These are phyloP conservation scores for Lasiurus borealis DNA, from an alignment of 2,113 vertebrate genomes.

Conservation along the genomic window DNA sequence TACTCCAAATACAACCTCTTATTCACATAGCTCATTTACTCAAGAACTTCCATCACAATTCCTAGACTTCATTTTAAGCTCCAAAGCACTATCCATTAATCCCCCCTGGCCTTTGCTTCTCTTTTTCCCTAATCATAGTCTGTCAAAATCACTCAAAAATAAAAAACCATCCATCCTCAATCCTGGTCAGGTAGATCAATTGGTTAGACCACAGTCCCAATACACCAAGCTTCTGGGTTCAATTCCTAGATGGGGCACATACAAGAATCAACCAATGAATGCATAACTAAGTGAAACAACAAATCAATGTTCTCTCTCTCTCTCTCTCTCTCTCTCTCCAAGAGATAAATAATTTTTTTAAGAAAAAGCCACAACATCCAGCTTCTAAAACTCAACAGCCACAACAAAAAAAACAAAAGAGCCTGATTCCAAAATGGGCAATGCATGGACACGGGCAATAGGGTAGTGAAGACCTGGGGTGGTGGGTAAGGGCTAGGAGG, in stretches of 20 bases:
- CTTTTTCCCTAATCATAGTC: constrained; percentile 25
- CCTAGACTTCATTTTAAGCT: constrained; percentile 15
- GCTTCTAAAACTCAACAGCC: background rate
- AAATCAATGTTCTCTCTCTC: background rate
- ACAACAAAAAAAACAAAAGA: background rate
- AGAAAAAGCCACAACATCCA: background rate
- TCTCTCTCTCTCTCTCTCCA: background rate
- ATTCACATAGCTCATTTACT: background rate
- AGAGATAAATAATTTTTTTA: background rate
- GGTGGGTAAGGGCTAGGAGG: no score
- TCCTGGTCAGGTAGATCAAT: background rate
- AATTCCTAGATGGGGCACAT: background rate
- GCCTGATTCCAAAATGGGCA: background rate
- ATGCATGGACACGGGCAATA: background rate
- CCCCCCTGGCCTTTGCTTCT: background rate
- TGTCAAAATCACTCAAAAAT: constrained; percentile 60
- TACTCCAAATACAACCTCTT: constrained; percentile 31
- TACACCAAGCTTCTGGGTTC: background rate
- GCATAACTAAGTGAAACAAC: background rate
- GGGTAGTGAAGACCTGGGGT: no score
- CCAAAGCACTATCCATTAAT: constrained; percentile 15
- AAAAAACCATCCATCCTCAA: background rate
- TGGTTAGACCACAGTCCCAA: background rate
- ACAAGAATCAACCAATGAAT: background rate
- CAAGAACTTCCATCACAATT: constrained; percentile 44